Conservation (phyloP, 2,797 vertebrate genomes). For the Hippoglossus hippoglossus region DNA sequence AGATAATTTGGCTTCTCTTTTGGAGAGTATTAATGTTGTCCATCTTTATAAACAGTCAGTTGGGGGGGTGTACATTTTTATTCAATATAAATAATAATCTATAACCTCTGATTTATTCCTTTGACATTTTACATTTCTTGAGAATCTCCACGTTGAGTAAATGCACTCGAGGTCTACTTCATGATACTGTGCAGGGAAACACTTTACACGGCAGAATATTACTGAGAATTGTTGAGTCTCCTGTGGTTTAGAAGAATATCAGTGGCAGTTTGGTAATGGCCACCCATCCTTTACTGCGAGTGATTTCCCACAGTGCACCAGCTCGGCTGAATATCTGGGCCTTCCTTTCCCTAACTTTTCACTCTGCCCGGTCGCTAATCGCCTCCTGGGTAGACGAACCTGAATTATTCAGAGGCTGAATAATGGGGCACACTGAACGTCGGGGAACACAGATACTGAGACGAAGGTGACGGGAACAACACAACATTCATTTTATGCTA, state of each 20-base stretch:
- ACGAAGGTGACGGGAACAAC: slow-evolving; percentile 45
- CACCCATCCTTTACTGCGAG: slow-evolving; percentile 50
- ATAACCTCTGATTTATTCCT: background rate
- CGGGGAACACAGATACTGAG: slow-evolving; percentile 32
- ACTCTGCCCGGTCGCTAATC: slow-evolving; percentile 47
- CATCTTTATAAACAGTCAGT: no score
- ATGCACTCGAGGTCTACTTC: background rate
- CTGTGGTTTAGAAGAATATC: slow-evolving; percentile 40
- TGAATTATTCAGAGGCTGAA: slow-evolving; percentile 70
- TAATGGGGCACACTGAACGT: slow-evolving; percentile 44
- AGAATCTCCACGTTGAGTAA: background rate
- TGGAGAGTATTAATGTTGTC: no score
- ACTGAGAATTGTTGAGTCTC: slow-evolving; percentile 1
- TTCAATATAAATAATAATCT: background rate
- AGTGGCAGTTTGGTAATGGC: slow-evolving; percentile 36
- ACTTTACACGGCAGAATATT: slow-evolving; percentile 10
- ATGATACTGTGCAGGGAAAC: background rate
- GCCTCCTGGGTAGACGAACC: slow-evolving; percentile 45
- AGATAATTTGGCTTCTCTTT: no score
- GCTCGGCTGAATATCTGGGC: slow-evolving; percentile 36
- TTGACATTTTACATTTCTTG: background rate
- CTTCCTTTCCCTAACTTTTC: slow-evolving; percentile 42
- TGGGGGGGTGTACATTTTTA: no score
- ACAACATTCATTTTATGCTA: slow-evolving; percentile 22
- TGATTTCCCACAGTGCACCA: slow-evolving; percentile 36